Percentiles rank a stretch among this genome's conserved stretches.
Evolutionary conservation across 2,888 invertebrate genomes (phyloP).

Genomic region (Hemistola chrysoprasaria): DNA sequence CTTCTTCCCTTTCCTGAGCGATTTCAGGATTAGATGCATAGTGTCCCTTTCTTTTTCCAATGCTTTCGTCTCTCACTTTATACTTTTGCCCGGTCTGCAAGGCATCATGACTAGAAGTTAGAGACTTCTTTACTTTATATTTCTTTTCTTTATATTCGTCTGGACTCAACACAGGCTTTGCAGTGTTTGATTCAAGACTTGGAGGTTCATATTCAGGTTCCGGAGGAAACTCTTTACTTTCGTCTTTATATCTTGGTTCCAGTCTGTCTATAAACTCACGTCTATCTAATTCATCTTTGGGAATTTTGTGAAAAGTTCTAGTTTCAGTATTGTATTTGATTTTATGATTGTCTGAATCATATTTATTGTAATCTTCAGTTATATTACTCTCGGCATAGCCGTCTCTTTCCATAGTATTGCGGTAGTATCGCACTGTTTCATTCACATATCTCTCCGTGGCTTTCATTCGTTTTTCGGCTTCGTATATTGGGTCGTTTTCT

Average conservation of each 20-base stretch:
- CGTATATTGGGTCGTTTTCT: slow-evolving; percentile 75
- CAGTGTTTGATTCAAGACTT: slow-evolving; percentile 83
- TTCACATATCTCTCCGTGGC: slow-evolving; percentile 81
- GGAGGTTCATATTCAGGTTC: slow-evolving; percentile 85
- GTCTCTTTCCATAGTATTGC: slow-evolving; percentile 80
- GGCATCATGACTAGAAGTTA: slow-evolving; percentile 75
- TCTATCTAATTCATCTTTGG: slow-evolving; percentile 62
- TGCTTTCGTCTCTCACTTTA: slow-evolving; percentile 68
- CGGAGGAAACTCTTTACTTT: slow-evolving; percentile 68
- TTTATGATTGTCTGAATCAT: slow-evolving; percentile 71
- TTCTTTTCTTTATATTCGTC: slow-evolving; percentile 81
- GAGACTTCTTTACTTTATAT: slow-evolving; percentile 68
- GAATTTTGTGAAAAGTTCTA: slow-evolving; percentile 58
- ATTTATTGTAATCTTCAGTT: slow-evolving; percentile 75
- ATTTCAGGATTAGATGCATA: slow-evolving; percentile 85
- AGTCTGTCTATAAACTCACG: slow-evolving; percentile 63
- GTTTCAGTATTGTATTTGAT: slow-evolving; percentile 70
- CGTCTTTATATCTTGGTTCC: slow-evolving; percentile 53
- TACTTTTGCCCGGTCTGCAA: slow-evolving; percentile 71
- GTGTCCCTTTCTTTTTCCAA: slow-evolving; percentile 74
- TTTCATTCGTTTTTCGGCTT: slow-evolving; percentile 72
- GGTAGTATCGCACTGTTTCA: slow-evolving; percentile 81
- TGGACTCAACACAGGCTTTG: slow-evolving; percentile 83
- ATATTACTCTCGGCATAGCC: slow-evolving; percentile 77
- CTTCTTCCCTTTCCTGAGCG: slow-evolving; percentile 73